A percentile compares a stretch with the other conserved stretches of the same genome.
phyloP scores from a whole-genome alignment of 2,888 invertebrate genomes.

The Cerceris ruficornis region DNA sequence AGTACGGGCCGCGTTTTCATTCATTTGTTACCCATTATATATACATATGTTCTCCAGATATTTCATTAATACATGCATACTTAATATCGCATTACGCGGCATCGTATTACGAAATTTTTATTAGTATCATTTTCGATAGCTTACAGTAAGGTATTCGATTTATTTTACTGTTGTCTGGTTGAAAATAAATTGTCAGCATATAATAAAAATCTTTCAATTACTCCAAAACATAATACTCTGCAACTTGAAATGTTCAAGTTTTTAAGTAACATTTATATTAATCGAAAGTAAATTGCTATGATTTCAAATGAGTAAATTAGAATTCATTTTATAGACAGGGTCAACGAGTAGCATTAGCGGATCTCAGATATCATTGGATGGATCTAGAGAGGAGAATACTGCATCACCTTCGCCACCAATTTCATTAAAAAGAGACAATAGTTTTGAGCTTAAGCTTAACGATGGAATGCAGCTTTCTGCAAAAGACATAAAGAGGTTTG shows the following conservation, averaged over 20 bases:
- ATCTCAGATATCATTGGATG: constrained; percentile 79
- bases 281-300: background rate
- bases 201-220: background rate
- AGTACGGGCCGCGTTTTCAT: background rate
- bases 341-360: constrained; percentile 81
- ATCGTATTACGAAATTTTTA: background rate
- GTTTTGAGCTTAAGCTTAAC: constrained; percentile 78
- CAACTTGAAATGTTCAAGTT: too few relatives aligned
- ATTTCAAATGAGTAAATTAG: background rate
- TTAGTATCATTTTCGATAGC: too few relatives aligned
- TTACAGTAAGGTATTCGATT: background rate
- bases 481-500: constrained; percentile 77
- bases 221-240: background rate
- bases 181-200: background rate
- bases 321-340: constrained; percentile 71
- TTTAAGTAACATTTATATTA: too few relatives aligned
- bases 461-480: constrained; percentile 77
- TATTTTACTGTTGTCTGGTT: background rate
- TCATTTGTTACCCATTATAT: constrained; percentile 6
- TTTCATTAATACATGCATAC: constrained; percentile 23
- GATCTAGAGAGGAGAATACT: constrained; percentile 73
- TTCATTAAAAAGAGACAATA: constrained; percentile 79
- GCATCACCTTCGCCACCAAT: constrained; percentile 70
- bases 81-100: constrained; percentile 5
- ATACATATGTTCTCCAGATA: constrained; percentile 24